Evolutionary conservation across 2,113 vertebrate species (phyloP), one percentile per base, ranked within the genome.

Genomic region (Podiceps cristatus): DNA sequence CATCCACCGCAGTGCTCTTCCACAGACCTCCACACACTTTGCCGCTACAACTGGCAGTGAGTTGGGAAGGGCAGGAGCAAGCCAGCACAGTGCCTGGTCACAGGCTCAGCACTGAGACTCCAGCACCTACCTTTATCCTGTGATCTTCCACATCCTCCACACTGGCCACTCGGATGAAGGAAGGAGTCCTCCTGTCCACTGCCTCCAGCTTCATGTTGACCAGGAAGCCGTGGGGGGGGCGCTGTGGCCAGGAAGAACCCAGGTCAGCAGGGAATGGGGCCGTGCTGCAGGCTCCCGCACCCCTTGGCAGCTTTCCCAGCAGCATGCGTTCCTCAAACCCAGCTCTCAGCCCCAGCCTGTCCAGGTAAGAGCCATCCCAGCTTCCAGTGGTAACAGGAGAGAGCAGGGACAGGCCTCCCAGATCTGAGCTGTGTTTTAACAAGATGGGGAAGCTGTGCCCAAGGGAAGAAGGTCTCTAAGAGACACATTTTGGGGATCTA

Each of bases 131-230:
- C 99, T 99, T 99, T 97, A 99, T 98, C 94, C 99, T 98, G 97
- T 99, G 99, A 37, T 99, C 99, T 95, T 99, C 99, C 33, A 99
- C 99, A 0, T 99, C 99, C 78, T 99, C 99, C 96, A 99, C 99
- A 2, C 98, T 99, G 77, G 99, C 99, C 90, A 99, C 99, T 55
- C 99, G 98, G 86, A 99, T 99, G 96, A 99, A 98, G 78, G 99
- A 98, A 9, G 99, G 99, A 93, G 98, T 99, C 95, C 99, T 98
- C 80, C 98, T 99, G 97, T 99, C 99, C 97, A 99, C 99, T 4
- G 99, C 99, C 89, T 99, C 99, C 93, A 99, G 97, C 94, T 99
- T 99, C 99, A 99, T 99, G 97, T 99, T 99, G 94, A 98, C 98
- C 97, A 99, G 98, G 96, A 99, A 99, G 93, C 97, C 98, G 7